phyloP scores from a whole-genome alignment of 2,797 vertebrate species.

The Buphagus erythrorhynchus region DNA sequence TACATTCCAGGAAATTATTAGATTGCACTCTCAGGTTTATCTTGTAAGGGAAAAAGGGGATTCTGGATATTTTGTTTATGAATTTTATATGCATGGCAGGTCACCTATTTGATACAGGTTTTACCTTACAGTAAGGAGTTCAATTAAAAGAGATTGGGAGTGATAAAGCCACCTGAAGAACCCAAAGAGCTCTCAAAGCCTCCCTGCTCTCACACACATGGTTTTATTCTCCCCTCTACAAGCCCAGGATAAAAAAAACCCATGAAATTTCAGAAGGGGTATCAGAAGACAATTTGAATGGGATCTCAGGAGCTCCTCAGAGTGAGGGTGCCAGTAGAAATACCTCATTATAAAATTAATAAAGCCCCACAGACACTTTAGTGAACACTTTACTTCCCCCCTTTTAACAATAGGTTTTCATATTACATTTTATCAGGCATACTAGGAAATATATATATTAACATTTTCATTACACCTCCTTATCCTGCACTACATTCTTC shows the following conservation, averaged over 20 bases:
- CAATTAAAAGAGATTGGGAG: background rate
- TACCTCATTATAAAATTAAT: background rate
- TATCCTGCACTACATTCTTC: background rate
- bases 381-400: background rate
- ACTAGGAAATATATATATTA: background rate
- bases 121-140: background rate
- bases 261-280: background rate
- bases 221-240: background rate
- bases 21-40: background rate
- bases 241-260: background rate
- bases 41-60: background rate
- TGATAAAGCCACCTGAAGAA: background rate
- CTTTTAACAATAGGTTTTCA: background rate
- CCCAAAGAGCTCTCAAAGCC: background rate
- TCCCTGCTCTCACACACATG: background rate
- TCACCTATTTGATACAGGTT: background rate
- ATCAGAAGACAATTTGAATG: background rate
- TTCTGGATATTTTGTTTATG: background rate
- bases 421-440: background rate
- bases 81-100: background rate
- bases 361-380: background rate
- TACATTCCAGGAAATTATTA: conserved; percentile 16
- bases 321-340: background rate
- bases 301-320: background rate
- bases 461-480: background rate